Evolutionary conservation across 2,113 vertebrate species (phyloP).

Genomic region (Pyxicephalus adspersus): DNA sequence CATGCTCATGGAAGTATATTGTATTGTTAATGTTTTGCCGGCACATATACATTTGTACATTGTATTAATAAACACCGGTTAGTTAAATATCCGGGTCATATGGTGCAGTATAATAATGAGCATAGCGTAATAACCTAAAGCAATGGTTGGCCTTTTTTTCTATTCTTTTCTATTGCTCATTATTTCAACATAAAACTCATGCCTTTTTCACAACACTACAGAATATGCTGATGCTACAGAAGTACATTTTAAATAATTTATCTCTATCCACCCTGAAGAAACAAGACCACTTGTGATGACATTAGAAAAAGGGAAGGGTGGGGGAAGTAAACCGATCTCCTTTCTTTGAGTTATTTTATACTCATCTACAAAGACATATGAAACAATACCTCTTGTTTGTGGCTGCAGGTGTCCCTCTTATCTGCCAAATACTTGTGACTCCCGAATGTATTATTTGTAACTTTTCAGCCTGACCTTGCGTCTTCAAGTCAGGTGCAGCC

Average conservation of each 20-base stretch:
- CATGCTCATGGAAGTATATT: no score
- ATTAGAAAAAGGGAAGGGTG: conserved; percentile 7
- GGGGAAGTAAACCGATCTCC: conserved; percentile 2
- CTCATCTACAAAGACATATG: not conserved
- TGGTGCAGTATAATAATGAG: no score
- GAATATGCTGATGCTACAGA: not conserved
- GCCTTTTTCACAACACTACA: no score
- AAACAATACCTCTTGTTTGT: conserved; percentile 21
- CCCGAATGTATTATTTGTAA: conserved; percentile 27
- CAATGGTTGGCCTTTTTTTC: no score
- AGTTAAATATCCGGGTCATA: no score
- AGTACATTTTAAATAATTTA: conserved; percentile 8
- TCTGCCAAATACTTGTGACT: conserved; percentile 39
- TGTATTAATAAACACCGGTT: no score
- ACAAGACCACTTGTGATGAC: not conserved
- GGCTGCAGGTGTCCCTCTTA: conserved; percentile 36
- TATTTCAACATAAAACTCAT: no score
- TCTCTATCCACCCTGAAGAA: not conserved
- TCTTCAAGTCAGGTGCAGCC: not conserved
- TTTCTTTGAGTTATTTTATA: not conserved
- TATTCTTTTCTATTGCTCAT: no score
- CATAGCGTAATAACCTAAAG: no score
- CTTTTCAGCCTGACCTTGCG: conserved; percentile 10
- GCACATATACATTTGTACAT: no score
- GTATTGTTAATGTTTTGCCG: no score